These are phyloP conservation scores for Brachyptera risi DNA, from an alignment of 2,888 invertebrate genomes.

Conservation along the genomic window DNA sequence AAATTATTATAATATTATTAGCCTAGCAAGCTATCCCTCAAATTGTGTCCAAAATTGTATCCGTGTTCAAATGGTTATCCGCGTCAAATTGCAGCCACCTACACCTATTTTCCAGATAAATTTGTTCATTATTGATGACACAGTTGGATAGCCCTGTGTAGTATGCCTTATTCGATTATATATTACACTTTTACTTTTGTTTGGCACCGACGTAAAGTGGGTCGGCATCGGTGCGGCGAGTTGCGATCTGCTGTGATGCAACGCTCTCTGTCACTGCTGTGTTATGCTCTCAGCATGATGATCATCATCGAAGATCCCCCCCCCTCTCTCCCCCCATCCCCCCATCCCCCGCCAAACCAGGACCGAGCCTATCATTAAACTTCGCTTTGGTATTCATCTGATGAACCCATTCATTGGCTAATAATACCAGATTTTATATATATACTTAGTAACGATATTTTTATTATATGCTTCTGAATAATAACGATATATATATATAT, in stretches of 20 bases:
- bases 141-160: conserved; percentile 9
- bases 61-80: too few relatives aligned
- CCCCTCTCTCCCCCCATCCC: not conserved
- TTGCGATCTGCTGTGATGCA: not conserved
- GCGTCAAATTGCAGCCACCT: too few relatives aligned
- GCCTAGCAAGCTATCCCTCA: too few relatives aligned
- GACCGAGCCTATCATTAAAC: not conserved
- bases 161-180: conserved; percentile 17
- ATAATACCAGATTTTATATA: not conserved
- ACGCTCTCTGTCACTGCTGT: not conserved
- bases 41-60: too few relatives aligned
- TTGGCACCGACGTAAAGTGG: conserved; percentile 15
- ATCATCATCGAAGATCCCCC: not conserved
- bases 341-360: not conserved
- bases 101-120: too few relatives aligned
- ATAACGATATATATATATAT: too few relatives aligned
- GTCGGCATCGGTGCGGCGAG: not conserved
- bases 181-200: conserved; percentile 20
- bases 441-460: too few relatives aligned
- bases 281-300: not conserved
- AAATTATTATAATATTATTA: too few relatives aligned
- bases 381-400: not conserved
- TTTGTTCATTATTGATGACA: not conserved
- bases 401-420: not conserved
- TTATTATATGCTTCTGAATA: too few relatives aligned